Conservation (phyloP, 1,140 invertebrate species). For the Hypsibius dujardini region DNA sequence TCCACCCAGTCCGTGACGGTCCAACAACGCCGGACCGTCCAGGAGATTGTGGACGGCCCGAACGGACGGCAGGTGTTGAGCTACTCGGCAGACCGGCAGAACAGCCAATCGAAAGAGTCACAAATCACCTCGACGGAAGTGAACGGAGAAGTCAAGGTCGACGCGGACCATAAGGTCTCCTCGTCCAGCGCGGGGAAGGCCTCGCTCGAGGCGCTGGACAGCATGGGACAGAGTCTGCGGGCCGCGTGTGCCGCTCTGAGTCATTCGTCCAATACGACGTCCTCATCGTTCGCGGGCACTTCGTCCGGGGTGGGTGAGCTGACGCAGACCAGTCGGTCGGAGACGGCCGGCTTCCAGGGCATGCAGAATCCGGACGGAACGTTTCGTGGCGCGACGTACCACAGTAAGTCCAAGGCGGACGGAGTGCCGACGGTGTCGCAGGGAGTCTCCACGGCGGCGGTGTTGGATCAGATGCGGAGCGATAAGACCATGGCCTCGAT, state of each 20-base stretch:
- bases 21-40: background rate
- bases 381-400: background rate
- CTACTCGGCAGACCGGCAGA: background rate
- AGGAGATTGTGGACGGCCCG: slow-evolving; percentile 15
- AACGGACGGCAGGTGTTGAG: background rate
- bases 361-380: slow-evolving; percentile 3
- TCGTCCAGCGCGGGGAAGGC: background rate
- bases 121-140: background rate
- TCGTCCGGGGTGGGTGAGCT: slow-evolving; percentile 8
- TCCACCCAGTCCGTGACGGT: background rate
- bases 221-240: slow-evolving; percentile 9
- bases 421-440: background rate
- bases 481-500: background rate
- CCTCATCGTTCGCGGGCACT: background rate
- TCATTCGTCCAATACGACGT: slow-evolving; percentile 7
- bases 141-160: slow-evolving; percentile 8
- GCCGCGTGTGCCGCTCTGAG: background rate
- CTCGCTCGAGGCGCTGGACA: slow-evolving; percentile 7
- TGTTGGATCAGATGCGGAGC: background rate
- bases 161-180: slow-evolving; percentile 12
- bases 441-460: background rate
- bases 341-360: slow-evolving; percentile 24
- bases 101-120: background rate
- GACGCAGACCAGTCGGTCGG: slow-evolving; percentile 21
- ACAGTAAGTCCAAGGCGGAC: background rate